Conservation (phyloP, 2,888 invertebrate genomes). For the Drosophila sordidula region DNA sequence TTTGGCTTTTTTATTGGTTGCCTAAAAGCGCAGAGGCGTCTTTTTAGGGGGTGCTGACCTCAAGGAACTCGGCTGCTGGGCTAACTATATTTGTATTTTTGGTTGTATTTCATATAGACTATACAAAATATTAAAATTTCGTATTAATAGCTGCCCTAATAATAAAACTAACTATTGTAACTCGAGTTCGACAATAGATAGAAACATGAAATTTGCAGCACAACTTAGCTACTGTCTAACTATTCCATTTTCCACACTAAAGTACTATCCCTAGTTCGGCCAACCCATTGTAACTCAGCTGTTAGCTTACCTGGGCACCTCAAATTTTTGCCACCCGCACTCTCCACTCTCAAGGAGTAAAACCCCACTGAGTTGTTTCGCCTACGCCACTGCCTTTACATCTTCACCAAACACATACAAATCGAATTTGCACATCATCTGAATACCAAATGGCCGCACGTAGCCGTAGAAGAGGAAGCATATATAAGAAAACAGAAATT, state of each 20-base stretch:
- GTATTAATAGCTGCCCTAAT: neutral
- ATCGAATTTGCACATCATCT: conserved; percentile 84
- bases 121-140: neutral
- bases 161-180: neutral
- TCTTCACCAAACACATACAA: conserved; percentile 68
- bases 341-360: neutral
- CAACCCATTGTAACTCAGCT: conserved; percentile 9
- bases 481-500: conserved; percentile 38
- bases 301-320: neutral
- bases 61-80: neutral
- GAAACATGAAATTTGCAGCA: too few species aligned
- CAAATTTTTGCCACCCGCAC: neutral
- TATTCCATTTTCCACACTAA: neutral
- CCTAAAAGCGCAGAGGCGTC: conserved; percentile 60
- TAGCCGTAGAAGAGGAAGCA: conserved; percentile 47
- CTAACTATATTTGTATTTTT: too few species aligned
- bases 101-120: neutral
- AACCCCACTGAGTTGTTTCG: neutral
- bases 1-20: conserved; percentile 78
- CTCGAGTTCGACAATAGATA: neutral
- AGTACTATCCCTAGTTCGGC: neutral
- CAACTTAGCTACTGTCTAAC: rapidly evolving
- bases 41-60: neutral
- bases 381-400: conserved; percentile 53
- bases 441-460: conserved; percentile 84